These are phyloP conservation scores for Apostichopus japonicus DNA, from an alignment of 35 echinoderm and acorn worm species.

Conservation along the genomic window DNA sequence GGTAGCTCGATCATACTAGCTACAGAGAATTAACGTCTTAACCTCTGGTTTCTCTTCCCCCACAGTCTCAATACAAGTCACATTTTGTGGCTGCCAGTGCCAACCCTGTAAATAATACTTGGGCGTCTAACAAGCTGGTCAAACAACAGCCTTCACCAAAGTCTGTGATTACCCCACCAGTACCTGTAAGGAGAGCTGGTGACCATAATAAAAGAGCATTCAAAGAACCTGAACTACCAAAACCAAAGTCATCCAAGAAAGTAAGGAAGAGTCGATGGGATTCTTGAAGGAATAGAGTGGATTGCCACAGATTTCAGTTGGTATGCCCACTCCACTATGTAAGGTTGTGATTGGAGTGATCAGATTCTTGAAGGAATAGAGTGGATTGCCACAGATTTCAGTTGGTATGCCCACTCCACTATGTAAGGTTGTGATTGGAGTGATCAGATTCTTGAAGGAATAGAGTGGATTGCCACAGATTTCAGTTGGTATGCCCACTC, in stretches of 20 bases:
- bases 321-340: too few species aligned
- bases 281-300: neutral
- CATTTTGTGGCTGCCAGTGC: conserved; percentile 82
- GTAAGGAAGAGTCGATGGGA: conserved; percentile 64
- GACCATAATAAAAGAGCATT: conserved; percentile 46
- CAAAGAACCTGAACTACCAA: conserved; percentile 46
- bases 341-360: too few species aligned
- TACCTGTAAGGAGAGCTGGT: conserved; percentile 37
- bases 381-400: too few species aligned
- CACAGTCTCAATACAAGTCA: conserved; percentile 81
- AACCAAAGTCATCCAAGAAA: conserved; percentile 15
- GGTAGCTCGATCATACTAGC: too few species aligned
- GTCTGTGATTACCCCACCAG: neutral
- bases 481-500: too few species aligned
- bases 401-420: too few species aligned
- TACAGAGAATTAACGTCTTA: too few species aligned
- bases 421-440: too few species aligned
- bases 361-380: too few species aligned
- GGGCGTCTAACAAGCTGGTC: conserved; percentile 4
- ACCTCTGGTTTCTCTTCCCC: neutral
- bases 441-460: too few species aligned
- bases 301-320: neutral
- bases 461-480: too few species aligned
- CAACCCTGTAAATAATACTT: conserved; percentile 54
- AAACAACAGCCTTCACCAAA: neutral